phyloP scores from a whole-genome alignment of 1,140 invertebrate species.

The Dreissena polymorpha region DNA sequence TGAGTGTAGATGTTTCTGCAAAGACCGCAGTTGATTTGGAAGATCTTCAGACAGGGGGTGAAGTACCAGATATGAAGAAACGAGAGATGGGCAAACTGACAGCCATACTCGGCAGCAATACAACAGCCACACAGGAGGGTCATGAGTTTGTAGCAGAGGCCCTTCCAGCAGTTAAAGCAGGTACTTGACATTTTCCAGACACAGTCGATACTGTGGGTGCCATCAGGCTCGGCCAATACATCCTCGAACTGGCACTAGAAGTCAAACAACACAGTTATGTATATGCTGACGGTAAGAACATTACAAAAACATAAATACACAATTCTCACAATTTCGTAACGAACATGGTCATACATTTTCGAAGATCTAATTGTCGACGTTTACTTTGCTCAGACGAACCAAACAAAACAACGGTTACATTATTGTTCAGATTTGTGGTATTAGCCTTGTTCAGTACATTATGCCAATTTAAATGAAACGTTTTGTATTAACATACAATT shows the following conservation, averaged over 20 bases:
- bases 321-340: too few relatives aligned
- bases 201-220: conserved; percentile 86
- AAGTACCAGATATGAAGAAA: conserved; percentile 82
- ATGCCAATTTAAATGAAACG: too few relatives aligned
- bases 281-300: neutral
- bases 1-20: conserved; percentile 82
- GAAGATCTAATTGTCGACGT: too few relatives aligned
- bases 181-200: conserved; percentile 87
- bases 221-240: conserved; percentile 88
- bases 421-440: too few relatives aligned
- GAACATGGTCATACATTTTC: too few relatives aligned
- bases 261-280: neutral
- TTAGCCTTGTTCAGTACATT: too few relatives aligned
- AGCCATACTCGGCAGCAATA: conserved; percentile 85
- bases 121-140: conserved; percentile 85
- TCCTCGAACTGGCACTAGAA: conserved; percentile 84
- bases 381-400: too few relatives aligned
- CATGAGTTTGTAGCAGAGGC: conserved; percentile 86
- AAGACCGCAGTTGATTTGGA: conserved; percentile 84
- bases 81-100: conserved; percentile 87
- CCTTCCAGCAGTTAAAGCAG: conserved; percentile 85
- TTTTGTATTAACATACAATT: too few relatives aligned
- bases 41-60: conserved; percentile 66
- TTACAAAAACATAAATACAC: too few relatives aligned
- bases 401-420: too few relatives aligned